Base-by-base conservation (phyloP, 2,888 invertebrate species). In the Trachelus tabidus region DNA sequence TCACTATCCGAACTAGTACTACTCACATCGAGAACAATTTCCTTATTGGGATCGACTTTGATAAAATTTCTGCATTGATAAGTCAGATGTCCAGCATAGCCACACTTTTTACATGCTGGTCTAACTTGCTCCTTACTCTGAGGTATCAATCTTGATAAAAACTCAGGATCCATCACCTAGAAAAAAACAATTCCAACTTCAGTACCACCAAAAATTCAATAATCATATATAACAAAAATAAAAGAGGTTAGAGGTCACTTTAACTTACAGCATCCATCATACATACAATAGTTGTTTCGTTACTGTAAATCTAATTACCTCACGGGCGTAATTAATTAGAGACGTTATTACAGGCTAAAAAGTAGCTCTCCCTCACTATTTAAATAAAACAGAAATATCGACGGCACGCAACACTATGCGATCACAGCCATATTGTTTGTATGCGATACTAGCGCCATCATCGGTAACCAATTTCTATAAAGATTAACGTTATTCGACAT, bases 41-140 rank as follows among this genome's bases (percentile, higher is more conserved):
- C 98, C 90, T 97, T 98, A 89, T 97, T 96, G 0, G 98, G 98
- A 89, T 98, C 98, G 35, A 98, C 95, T 94, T 98, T 97, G 79
- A 98, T 95, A 91, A 98, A 98, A 92, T 99, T 99, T 86, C 98
- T 93, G 89, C 98, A 99, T 90, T 99, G 98, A 91, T 96, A 98
- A 23, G 99, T 98, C 86, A 99, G 93, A 92, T 99, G 98, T 1
- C 98, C 98, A 81, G 97, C 97, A 92, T 98, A 98, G 84, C 98
- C 98, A 93, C 98, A 98, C 92, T 98, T 98, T 91, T 97, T 97
- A 90, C 98, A 98, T 0, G 98, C 97, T 33, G 97, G 96, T 73
- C 97, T 93, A n/a, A 95, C 93, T 37, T 94, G 94, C 85, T 95
- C 96, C 90, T 97, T 96, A 82, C 95, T 96, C 89, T 93, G 93